Evolutionary conservation across 2,113 vertebrate genomes (phyloP), one percentile per base, ranked within the genome.

Genomic region (Cathartes aura): DNA sequence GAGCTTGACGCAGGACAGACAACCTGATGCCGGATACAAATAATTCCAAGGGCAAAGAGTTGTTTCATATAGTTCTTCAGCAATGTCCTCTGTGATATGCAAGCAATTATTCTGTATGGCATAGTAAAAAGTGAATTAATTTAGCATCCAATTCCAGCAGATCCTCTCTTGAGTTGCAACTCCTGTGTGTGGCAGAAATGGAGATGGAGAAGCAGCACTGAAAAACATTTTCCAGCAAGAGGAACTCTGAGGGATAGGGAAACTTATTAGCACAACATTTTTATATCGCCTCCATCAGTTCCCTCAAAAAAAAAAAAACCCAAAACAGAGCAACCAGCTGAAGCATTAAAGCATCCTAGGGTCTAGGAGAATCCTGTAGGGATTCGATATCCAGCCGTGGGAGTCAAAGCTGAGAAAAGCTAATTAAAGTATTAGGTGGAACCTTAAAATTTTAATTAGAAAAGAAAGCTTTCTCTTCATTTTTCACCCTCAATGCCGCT

Each of bases 341-440:
- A 91, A 76, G 16, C 30, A 84, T 68, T 75, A 72, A 53, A 66
- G 67, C 34, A 87, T 66, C 40, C 43, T 5, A 74, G 21, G 23
- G 26, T 63, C 32, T 63, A 62, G 11, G 14, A 56, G 48, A 85
- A 91, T 89, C 76, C 73, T 5, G 4, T 8, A 74, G 82, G 78
- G 90, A 87, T 72, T 87, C 6, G 0, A 1, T 22, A 95, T 82
- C 70, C 70, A 89, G 81, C 50, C 0, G 0, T 34, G 32, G 53
- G 30, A 96, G 87, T 30, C 66, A 93, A 91, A 89, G 84, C 58
- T 74, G 53, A 95, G 48, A 82, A 94, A 92, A 96, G 53, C n/a
- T 91, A 92, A 93, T 92, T 64, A 87, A 82, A 91, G 66, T 42
- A 90, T 85, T 74, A 86, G 24, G 67, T 58, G 29, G 7, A 93